phyloP scores from a whole-genome alignment of 2,113 vertebrate species.

The Bubo blakistoni region DNA sequence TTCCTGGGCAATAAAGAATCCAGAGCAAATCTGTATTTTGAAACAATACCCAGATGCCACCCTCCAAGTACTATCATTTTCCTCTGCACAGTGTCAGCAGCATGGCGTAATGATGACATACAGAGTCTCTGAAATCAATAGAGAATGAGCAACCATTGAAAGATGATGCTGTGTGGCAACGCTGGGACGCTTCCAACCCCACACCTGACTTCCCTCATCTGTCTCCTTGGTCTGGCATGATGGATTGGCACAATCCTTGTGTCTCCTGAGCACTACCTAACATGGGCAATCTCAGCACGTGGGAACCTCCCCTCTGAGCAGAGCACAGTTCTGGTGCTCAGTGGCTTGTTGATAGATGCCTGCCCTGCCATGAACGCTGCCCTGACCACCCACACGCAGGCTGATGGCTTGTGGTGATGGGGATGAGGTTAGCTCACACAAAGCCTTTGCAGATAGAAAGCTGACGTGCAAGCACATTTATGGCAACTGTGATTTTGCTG shows the following conservation, averaged over 20 bases:
- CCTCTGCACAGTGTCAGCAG: neutral
- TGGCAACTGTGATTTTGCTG: neutral
- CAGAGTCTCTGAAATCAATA: neutral
- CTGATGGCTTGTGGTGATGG: fast-evolving
- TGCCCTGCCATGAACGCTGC: fast-evolving
- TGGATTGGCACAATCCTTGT: neutral
- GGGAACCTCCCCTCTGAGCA: neutral
- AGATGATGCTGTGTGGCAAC: fast-evolving
- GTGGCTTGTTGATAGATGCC: fast-evolving
- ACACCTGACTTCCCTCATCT: neutral
- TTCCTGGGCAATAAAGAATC: neutral
- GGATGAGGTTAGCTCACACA: neutral
- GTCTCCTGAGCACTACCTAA: neutral
- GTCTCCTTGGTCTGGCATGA: neutral
- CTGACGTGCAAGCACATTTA: neutral
- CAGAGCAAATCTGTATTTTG: neutral
- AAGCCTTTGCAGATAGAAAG: neutral
- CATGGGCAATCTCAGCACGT: neutral
- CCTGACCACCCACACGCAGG: neutral
- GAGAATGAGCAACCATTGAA: neutral
- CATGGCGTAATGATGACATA: neutral
- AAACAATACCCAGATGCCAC: neutral
- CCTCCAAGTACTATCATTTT: neutral
- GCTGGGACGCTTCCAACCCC: neutral
- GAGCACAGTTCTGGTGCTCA: neutral